Base-by-base conservation (phyloP, 2,113 vertebrate species). In the Gasterosteus aculeatus region DNA sequence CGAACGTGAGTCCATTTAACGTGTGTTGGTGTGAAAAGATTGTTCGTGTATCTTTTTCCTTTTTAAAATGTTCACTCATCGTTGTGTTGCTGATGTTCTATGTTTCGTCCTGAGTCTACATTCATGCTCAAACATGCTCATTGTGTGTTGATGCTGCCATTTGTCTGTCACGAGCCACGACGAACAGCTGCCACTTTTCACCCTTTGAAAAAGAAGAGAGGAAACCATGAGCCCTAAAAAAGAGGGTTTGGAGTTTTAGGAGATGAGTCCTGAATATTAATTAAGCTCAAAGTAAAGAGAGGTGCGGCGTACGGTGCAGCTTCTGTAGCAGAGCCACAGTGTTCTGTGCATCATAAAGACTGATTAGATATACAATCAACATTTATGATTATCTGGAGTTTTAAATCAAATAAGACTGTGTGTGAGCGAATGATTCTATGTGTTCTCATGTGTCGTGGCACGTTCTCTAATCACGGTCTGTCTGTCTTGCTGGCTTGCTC, bases 401-500 rank as follows among this genome's bases (percentile, higher is more conserved):
- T 62, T 15, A 66, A 42, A 4, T 7, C 7, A 29, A 75, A 19
- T 10, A 11, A 29, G 11, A 38, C 0, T 33, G 68, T 68, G 41
- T 70, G 47, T 35, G 12, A n/a, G 16, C 56, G 33, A 61, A 14
- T 65, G 53, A 22, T 41, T 38, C 35, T 46, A 38, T 75, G 59
- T 51, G 53, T 5, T 29, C 77, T 70, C 66, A 66, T 77, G 71
- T 65, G 39, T 80, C 82, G 69, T 59, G 58, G 85, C 90, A 83
- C 81, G 64, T 77, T 73, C 81, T 92, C 85, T 94, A 92, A 93
- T 87, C 75, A 95, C 54, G 75, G 93, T 95, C 88, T 93, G 92
- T 95, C 89, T 93, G 93, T 95, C 90, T 93, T 92, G 80, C 87
- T 89, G 95, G 95, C 93, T 95, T 39, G 93, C 92, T 94, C 91